Base-by-base conservation (phyloP, 2,797 vertebrate species). In the Periophthalmus magnuspinnatus region DNA sequence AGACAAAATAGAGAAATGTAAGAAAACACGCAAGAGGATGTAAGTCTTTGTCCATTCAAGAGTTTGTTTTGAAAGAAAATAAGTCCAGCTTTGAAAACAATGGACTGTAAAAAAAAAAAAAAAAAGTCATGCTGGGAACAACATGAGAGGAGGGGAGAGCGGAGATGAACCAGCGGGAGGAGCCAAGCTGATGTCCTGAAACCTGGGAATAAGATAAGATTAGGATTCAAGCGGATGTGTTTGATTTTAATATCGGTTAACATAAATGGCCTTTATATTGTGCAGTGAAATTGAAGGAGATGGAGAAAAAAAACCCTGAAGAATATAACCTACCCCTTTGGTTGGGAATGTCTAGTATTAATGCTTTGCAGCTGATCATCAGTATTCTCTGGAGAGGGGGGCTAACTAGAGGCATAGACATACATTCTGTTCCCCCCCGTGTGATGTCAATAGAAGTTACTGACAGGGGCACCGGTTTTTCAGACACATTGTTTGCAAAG, bases 61-160 rank as follows among this genome's bases (percentile, higher is more conserved):
- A 78, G 0, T 88, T 81, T 89, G 72, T 85, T 89, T 88, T 88
- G 69, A 84, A 81, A 86, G 81, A 86, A 87, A 87, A 88, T 77
- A 85, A 81, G 67, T 63, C 67, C 36, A 79, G 81, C 83, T 84
- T 86, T 86, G 74, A 79, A 87, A 86, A 91, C 87, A 90, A 91
- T 90, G 68, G 76, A 62, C 62, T 77, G 74, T 75, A 55, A 81
- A 78, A 74, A 68, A 67, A 56, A 28, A 56, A 13, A 24, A 21
- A 54, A 52, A 54, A 54, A 54, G 50, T 77, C 68, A 61, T 47
- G 62, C 61, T 67, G 77, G 79, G 81, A 86, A 87, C 74, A 83
- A 84, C 77, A 77, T 55, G 70, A 82, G 71, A 85, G 75, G 71
- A 75, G 72, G 80, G 88, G 83, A 81, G 85, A 80, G 77, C 77